phyloP scores from a whole-genome alignment of 2,888 invertebrate genomes.

The Drosophila multiciliata region DNA sequence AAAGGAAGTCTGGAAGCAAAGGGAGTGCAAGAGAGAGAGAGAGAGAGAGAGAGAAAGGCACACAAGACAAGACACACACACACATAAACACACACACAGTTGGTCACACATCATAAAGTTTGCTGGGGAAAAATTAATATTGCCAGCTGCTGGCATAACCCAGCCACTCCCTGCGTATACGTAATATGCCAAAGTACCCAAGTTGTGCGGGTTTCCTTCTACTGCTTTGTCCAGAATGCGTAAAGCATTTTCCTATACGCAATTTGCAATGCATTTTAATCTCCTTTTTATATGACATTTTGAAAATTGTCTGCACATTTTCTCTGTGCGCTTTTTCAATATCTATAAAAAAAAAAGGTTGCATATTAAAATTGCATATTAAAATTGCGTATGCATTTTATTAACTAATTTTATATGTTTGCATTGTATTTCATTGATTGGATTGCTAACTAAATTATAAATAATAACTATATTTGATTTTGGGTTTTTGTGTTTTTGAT shows the following conservation, averaged over 20 bases:
- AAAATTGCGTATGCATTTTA: conserved; percentile 3
- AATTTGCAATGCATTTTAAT: conserved; percentile 45
- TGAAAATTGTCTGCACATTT: conserved; percentile 15
- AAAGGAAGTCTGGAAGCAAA: not conserved
- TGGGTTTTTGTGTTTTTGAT: not conserved
- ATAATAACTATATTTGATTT: not conserved
- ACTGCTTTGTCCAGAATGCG: conserved; percentile 39
- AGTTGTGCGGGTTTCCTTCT: conserved; percentile 32
- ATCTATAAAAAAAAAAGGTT: not conserved
- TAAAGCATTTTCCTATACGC: conserved; percentile 55
- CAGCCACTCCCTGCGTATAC: conserved; percentile 58
- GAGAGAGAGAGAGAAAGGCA: not conserved
- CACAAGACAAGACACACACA: not conserved
- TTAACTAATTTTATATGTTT: conserved; percentile 27
- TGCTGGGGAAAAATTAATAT: conserved; percentile 62
- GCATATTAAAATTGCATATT: not conserved
- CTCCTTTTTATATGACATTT: conserved; percentile 28
- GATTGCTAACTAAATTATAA: not conserved
- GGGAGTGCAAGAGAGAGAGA: too few relatives aligned
- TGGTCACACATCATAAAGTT: conserved; percentile 70
- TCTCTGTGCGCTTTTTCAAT: conserved; percentile 14
- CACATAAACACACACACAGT: conserved; percentile 9
- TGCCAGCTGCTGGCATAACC: conserved; percentile 62
- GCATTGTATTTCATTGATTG: conserved; percentile 11
- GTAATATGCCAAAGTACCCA: conserved; percentile 54